Conservation (phyloP, 2,113 vertebrate species). For the Saimiri boliviensis region DNA sequence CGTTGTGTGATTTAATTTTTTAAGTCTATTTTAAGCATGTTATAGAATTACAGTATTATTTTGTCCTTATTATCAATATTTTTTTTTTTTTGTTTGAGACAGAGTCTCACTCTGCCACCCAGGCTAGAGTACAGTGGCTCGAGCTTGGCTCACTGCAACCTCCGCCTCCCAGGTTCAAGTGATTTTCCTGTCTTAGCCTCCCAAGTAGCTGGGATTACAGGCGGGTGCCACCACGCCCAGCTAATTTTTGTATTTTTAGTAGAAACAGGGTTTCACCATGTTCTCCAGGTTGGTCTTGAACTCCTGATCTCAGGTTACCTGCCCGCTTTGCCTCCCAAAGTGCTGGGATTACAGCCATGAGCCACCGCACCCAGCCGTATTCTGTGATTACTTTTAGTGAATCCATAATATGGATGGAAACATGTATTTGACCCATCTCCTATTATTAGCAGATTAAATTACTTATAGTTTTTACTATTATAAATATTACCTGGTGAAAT, state of each 20-base stretch:
- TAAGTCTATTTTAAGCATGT: background rate
- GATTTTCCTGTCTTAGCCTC: background rate
- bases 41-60: background rate
- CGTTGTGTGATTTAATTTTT: background rate
- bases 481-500: background rate
- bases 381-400: background rate
- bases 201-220: background rate
- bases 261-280: background rate
- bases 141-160: background rate
- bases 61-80: background rate
- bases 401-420: background rate
- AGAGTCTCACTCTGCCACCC: background rate
- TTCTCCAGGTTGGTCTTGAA: background rate
- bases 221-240: background rate
- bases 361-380: background rate
- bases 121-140: background rate
- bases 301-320: background rate
- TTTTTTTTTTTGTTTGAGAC: background rate
- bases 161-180: background rate
- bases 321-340: background rate
- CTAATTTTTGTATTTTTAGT: background rate
- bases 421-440: background rate
- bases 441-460: background rate
- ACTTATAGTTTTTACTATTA: background rate
- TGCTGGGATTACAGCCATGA: background rate